phyloP scores from a whole-genome alignment of 2,888 invertebrate species.

The Metopia argyrocephala region DNA sequence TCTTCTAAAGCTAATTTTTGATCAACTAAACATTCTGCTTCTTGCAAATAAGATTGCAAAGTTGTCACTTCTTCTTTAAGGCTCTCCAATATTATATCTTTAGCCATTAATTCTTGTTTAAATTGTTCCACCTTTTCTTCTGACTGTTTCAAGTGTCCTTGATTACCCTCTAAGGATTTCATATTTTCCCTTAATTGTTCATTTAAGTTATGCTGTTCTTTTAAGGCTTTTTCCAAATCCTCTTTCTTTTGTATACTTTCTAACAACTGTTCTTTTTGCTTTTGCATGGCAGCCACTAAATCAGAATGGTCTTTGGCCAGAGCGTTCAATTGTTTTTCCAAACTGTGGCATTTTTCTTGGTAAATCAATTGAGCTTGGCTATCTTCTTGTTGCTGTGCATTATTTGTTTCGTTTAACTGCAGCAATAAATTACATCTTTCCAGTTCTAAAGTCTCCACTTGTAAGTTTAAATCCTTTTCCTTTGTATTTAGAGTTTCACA shows the following conservation, averaged over 20 bases:
- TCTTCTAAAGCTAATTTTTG: constrained; percentile 43
- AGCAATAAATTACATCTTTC: constrained; percentile 72
- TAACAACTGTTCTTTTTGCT: constrained; percentile 67
- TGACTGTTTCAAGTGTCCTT: constrained; percentile 33
- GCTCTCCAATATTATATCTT: constrained; percentile 53
- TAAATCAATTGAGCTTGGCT: constrained; percentile 54
- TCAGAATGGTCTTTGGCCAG: constrained; percentile 71
- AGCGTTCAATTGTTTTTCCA: constrained; percentile 69
- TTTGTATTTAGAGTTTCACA: constrained; percentile 70
- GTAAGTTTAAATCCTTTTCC: constrained; percentile 72
- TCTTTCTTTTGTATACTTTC: constrained; percentile 69
- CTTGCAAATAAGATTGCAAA: constrained; percentile 45
- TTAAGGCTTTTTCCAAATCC: constrained; percentile 41
- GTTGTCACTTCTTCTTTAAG: constrained; percentile 51
- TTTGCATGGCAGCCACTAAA: constrained; percentile 69
- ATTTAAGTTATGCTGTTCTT: constrained; percentile 19
- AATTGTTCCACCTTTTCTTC: constrained; percentile 27
- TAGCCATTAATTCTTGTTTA: constrained; percentile 60
- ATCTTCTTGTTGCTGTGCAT: constrained; percentile 60
- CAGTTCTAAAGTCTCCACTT: constrained; percentile 70
- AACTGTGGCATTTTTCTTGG: constrained; percentile 66
- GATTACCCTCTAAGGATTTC: constrained; percentile 1
- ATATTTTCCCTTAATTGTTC: neutral
- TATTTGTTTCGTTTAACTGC: constrained; percentile 71
- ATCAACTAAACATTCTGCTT: constrained; percentile 38